These are phyloP conservation scores for Raphicerus campestris DNA, from an alignment of 2,113 vertebrate species.

Conservation along the genomic window DNA sequence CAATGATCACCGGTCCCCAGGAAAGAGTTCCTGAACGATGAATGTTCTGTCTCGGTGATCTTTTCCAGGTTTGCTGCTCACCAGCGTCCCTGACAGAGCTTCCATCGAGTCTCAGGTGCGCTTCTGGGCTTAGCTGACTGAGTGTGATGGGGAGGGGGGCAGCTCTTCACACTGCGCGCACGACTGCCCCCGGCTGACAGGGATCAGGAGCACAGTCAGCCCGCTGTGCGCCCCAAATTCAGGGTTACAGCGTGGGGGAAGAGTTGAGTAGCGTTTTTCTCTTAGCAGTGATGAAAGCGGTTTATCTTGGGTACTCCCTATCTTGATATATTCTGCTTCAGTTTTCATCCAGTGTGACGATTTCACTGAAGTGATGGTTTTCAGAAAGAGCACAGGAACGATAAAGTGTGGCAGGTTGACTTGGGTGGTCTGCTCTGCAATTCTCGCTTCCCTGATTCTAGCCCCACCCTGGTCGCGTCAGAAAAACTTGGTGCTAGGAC, in stretches of 20 bases:
- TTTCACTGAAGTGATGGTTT: neutral
- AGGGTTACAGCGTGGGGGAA: neutral
- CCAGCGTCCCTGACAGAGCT: neutral
- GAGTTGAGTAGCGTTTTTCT: neutral
- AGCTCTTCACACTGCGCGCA: neutral
- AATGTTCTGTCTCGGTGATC: neutral
- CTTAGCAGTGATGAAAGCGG: neutral
- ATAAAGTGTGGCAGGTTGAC: neutral
- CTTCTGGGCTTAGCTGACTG: neutral
- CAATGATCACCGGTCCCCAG: too few relatives aligned
- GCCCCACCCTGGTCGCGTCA: neutral
- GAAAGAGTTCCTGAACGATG: neutral
- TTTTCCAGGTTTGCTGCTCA: neutral
- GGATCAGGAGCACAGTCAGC: neutral
- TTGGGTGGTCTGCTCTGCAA: too few relatives aligned
- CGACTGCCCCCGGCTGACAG: neutral
- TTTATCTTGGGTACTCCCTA: neutral
- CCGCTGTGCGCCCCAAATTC: neutral
- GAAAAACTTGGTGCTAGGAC: rapidly evolving
- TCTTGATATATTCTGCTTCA: neutral
- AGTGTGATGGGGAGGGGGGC: neutral
- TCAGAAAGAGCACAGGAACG: neutral
- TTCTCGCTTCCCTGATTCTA: neutral
- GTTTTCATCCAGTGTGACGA: neutral
- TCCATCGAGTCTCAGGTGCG: neutral